Conservation (phyloP, 2,888 invertebrate genomes). For the Periphyllus acericola region DNA sequence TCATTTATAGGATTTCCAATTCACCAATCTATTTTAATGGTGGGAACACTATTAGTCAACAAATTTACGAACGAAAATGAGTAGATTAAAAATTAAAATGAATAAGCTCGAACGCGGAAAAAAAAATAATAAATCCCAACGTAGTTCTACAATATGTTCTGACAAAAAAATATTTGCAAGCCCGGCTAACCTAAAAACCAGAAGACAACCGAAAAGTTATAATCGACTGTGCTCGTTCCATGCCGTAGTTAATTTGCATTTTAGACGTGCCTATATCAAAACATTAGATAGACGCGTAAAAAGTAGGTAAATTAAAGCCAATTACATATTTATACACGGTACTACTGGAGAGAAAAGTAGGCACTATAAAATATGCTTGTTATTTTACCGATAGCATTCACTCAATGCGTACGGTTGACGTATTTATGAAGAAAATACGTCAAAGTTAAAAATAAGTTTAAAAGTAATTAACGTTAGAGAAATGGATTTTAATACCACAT, state of each 20-base stretch:
- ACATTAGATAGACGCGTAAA: not conserved
- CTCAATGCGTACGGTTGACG: no score
- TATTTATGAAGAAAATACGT: not conserved
- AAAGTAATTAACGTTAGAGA: not conserved
- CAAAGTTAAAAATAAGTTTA: slow-evolving; percentile 1
- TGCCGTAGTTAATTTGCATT: not conserved
- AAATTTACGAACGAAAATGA: no score
- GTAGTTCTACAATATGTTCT: not conserved
- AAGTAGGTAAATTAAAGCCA: not conserved
- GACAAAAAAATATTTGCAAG: not conserved
- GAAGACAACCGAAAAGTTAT: not conserved
- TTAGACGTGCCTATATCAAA: not conserved
- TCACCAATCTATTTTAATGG: not conserved
- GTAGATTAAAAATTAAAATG: not conserved
- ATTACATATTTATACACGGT: not conserved
- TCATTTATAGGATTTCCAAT: not conserved
- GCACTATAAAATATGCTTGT: no score
- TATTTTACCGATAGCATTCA: no score
- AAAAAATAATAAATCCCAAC: not conserved
- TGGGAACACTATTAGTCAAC: not conserved
- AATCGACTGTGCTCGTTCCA: not conserved
- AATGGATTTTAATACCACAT: not conserved
- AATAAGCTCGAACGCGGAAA: not conserved
- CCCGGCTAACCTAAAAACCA: not conserved
- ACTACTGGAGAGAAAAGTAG: not conserved